Percentiles rank a stretch among this genome's conserved stretches.
Conservation (phyloP, 2,113 vertebrate genomes). For the Psittacula cyanocephala region DNA sequence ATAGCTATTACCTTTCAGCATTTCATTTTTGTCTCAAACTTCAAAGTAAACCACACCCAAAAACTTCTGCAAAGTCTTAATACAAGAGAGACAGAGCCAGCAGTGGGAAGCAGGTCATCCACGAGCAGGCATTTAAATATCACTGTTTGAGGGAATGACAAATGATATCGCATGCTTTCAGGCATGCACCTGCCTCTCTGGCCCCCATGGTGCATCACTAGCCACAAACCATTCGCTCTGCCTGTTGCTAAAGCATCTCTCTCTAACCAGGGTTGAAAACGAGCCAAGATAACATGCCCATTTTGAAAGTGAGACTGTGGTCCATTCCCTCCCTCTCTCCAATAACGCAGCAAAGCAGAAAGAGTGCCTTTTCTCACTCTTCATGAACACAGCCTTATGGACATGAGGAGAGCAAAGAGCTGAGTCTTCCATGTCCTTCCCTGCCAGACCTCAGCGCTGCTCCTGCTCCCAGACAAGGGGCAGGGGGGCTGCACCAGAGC, state of each 20-base stretch:
- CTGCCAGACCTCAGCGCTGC: background rate
- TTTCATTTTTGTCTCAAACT: constrained; percentile 10
- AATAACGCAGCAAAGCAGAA: background rate
- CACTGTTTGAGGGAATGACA: accelerated
- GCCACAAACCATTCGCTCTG: background rate
- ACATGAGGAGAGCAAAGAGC: background rate
- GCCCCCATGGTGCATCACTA: background rate
- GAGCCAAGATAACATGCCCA: background rate
- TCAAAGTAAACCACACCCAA: constrained; percentile 3
- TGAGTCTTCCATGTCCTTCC: background rate
- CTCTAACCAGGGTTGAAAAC: background rate
- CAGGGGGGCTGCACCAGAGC: background rate
- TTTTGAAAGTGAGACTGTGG: background rate
- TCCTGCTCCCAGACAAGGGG: background rate
- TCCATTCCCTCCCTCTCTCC: background rate
- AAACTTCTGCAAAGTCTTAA: background rate
- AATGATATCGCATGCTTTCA: accelerated
- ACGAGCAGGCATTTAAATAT: background rate
- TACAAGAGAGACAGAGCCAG: accelerated
- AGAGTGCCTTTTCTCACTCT: background rate
- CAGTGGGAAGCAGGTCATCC: background rate
- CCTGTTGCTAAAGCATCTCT: background rate
- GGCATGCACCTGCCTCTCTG: background rate
- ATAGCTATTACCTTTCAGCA: background rate
- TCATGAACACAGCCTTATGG: background rate